phyloP scores from a whole-genome alignment of 1,140 invertebrate genomes.

The Drosophila repleta region DNA sequence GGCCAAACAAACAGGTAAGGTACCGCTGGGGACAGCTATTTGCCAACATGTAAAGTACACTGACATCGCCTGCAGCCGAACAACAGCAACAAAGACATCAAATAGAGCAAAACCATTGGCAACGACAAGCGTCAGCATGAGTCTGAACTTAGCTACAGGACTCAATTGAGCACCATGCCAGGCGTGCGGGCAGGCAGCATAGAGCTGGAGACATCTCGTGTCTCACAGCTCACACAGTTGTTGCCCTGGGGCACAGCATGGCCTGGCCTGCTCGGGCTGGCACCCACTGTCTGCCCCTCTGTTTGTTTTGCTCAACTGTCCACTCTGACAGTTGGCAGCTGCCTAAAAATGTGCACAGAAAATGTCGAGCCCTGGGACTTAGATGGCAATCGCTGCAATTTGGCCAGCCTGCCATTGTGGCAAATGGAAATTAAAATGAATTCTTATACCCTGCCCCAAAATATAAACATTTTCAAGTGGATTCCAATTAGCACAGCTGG shows the following conservation, averaged over 20 bases:
- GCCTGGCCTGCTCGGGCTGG: background rate
- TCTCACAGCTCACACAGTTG: conserved; percentile 29
- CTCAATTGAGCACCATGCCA: conserved; percentile 43
- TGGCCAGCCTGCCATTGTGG: conserved; percentile 59
- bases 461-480: background rate
- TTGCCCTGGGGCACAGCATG: conserved; percentile 54
- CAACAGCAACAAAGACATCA: conserved; percentile 23
- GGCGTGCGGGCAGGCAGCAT: conserved; percentile 15
- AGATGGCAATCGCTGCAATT: conserved; percentile 72
- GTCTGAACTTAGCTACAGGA: conserved; percentile 30
- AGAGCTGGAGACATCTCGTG: conserved; percentile 22
- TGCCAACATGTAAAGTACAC: conserved; percentile 52
- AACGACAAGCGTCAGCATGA: conserved; percentile 34
- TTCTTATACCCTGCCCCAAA: conserved; percentile 18
- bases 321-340: conserved; percentile 76
- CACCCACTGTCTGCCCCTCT: background rate
- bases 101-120: conserved; percentile 36
- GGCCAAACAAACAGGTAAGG: conserved; percentile 27
- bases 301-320: conserved; percentile 39
- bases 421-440: conserved; percentile 78
- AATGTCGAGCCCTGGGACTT: conserved; percentile 62
- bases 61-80: conserved; percentile 34
- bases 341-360: conserved; percentile 68
- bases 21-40: conserved; percentile 43
- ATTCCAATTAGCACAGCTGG: too few species aligned